A percentile compares a stretch with the other conserved stretches of the same genome.
Conservation (phyloP, 2,888 invertebrate genomes). For the Merodon equestris region DNA sequence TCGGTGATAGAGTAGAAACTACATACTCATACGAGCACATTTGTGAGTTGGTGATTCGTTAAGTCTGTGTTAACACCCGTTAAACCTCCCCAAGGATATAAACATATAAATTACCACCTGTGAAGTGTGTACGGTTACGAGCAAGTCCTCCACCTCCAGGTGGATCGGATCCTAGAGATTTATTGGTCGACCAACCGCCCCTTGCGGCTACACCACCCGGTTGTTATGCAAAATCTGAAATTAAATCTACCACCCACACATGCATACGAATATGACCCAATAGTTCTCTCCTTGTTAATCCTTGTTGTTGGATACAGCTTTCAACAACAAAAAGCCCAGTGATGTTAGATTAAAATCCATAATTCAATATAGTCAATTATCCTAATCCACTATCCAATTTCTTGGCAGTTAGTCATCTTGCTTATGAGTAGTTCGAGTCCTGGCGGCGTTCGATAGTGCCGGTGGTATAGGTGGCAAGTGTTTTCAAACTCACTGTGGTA, state of each 20-base stretch:
- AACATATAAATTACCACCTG: constrained; percentile 41
- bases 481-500: background rate
- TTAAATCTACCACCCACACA: background rate
- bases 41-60: too few species aligned
- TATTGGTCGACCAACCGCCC: background rate
- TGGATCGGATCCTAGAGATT: background rate
- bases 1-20: too few species aligned
- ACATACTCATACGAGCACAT: too few species aligned
- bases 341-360: constrained; percentile 30
- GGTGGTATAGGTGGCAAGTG: background rate
- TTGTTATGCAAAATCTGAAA: background rate
- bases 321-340: constrained; percentile 10
- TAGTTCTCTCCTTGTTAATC: background rate
- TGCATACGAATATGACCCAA: background rate
- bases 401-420: background rate
- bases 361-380: constrained; percentile 54
- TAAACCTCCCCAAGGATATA: constrained; percentile 9
- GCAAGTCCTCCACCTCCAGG: background rate
- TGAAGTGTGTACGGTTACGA: constrained; percentile 14
- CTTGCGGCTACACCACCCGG: background rate
- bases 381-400: constrained; percentile 16
- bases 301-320: background rate
- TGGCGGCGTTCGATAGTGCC: background rate
- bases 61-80: background rate
- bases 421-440: background rate